Evolutionary conservation across 2,113 vertebrate species (phyloP).

Genomic region (Nannospalax galili): DNA sequence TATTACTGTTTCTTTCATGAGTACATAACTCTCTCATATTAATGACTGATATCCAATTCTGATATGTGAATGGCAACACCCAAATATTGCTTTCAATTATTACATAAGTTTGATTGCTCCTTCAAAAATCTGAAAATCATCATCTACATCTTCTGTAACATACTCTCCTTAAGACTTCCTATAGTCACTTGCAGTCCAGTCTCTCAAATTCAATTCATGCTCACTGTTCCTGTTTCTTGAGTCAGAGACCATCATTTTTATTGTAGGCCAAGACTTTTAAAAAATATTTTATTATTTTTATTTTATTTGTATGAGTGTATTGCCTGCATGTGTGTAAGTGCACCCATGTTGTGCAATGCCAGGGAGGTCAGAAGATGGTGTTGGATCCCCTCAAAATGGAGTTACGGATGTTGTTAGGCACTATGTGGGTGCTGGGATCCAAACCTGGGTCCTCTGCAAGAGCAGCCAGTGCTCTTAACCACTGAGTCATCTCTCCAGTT

Average conservation of each 20-base stretch:
- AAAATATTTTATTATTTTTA: too few species aligned
- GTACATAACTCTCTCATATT: background rate
- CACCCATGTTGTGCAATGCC: too few species aligned
- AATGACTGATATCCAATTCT: background rate
- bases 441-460: too few species aligned
- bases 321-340: too few species aligned
- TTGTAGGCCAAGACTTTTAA: background rate
- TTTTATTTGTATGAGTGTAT: too few species aligned
- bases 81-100: background rate
- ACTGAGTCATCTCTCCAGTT: too few species aligned
- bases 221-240: background rate
- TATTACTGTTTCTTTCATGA: background rate
- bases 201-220: background rate
- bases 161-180: background rate
- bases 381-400: too few species aligned
- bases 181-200: background rate
- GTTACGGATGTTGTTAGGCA: too few species aligned
- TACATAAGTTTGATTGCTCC: background rate
- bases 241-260: background rate
- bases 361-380: too few species aligned
- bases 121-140: background rate
- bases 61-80: background rate
- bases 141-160: background rate
- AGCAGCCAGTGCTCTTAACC: too few species aligned
- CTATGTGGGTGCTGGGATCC: too few species aligned